Evolutionary conservation across 64 coral and sea anemone genomes (phyloP).

Genomic region (Stylophora pistillata): DNA sequence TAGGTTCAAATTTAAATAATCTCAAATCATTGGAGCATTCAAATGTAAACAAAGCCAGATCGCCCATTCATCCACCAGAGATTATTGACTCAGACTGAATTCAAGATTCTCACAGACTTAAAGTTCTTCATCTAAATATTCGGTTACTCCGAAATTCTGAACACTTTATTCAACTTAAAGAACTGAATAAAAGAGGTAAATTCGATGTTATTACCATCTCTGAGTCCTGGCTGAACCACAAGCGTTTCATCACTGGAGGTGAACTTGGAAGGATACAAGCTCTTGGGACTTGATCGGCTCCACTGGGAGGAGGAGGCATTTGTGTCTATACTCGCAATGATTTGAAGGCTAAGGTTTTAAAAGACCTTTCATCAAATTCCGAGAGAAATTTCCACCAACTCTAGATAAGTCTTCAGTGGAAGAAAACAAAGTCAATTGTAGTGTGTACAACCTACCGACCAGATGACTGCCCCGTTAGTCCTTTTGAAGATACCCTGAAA

Average conservation of each 20-base stretch:
- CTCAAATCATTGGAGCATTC: too few species aligned
- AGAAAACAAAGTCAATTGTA: constrained; percentile 46
- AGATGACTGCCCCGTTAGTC: constrained; percentile 6
- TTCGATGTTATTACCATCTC: constrained; percentile 18
- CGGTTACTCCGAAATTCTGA: too few species aligned
- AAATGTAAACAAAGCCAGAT: too few species aligned
- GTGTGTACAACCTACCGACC: constrained; percentile 48
- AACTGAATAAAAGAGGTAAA: not conserved
- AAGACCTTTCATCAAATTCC: constrained; percentile 10
- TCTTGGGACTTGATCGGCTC: constrained; percentile 4
- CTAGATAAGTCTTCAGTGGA: constrained; percentile 33
- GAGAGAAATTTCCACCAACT: constrained; percentile 64
- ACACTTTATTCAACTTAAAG: too few species aligned
- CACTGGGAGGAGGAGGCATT: constrained; percentile 19
- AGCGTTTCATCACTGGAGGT: constrained; percentile 9
- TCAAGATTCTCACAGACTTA: too few species aligned
- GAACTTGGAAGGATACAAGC: constrained; percentile 42
- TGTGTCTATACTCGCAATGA: constrained; percentile 23
- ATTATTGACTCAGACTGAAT: too few species aligned
- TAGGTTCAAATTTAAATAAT: too few species aligned
- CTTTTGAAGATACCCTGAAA: constrained; percentile 25
- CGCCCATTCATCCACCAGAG: too few species aligned
- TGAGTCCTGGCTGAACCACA: constrained; percentile 41
- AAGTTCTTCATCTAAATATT: too few species aligned
- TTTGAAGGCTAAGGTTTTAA: constrained; percentile 18